These are phyloP conservation scores for Matsumyia berberina DNA, from an alignment of 2,888 invertebrate species.

Conservation along the genomic window DNA sequence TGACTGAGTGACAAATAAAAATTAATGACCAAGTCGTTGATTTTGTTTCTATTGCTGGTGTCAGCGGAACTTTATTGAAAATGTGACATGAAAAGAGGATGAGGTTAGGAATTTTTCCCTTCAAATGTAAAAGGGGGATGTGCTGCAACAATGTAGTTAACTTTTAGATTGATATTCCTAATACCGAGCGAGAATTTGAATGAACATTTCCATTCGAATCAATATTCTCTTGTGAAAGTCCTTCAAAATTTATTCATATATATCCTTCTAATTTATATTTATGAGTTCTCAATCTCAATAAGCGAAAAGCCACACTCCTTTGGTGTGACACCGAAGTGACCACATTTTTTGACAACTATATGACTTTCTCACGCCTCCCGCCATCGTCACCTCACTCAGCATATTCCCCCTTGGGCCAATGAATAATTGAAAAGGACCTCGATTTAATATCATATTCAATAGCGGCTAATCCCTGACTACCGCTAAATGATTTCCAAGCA, in stretches of 20 bases:
- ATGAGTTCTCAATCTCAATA: constrained; percentile 30
- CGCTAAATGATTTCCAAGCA: constrained; percentile 78
- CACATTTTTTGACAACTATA: constrained; percentile 61
- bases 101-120: too few species aligned
- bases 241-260: constrained; percentile 22
- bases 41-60: background rate
- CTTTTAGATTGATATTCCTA: too few species aligned
- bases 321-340: too few species aligned
- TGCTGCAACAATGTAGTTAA: too few species aligned
- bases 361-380: constrained; percentile 75
- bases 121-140: too few species aligned
- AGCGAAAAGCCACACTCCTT: too few species aligned
- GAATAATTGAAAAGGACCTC: constrained; percentile 75
- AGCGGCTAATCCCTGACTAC: constrained; percentile 78
- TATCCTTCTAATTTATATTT: constrained; percentile 18
- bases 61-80: background rate
- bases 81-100: background rate
- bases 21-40: constrained; percentile 15
- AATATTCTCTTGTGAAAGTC: too few species aligned
- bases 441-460: constrained; percentile 76
- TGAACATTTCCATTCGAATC: too few species aligned
- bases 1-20: constrained; percentile 14
- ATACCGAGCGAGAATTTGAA: too few species aligned
- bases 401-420: constrained; percentile 50
- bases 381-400: constrained; percentile 28